Base-by-base conservation (phyloP, 53 echinoderm and acorn worm genomes). In the Pentamera pediparva region DNA sequence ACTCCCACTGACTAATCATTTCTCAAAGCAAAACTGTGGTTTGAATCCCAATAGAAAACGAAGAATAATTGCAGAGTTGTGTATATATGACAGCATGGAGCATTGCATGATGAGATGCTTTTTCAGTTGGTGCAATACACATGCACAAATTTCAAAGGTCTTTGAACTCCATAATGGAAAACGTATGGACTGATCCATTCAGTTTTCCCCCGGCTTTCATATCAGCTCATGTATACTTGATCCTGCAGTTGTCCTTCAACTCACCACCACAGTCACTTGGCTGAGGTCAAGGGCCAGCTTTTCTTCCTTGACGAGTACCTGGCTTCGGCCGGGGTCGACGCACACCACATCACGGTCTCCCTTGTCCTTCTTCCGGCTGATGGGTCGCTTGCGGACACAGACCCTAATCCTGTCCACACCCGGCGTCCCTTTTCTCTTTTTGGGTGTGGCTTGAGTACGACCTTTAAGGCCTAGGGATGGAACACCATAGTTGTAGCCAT, bases 251-350 rank as follows among this genome's bases (percentile, higher is more conserved):
- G 6, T 10, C 5, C 20, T 7, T 62, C 37, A 30, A 74, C 78
- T 87, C 77, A 95, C 95, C 88, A 87, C 83, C 86, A 90, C 87
- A 25, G 81, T 55, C 22, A 95, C 75, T 59, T 85, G 82, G 27
- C 87, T 90, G 38, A 95, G 78, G 74, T 95, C 90, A 39, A 95
- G 82, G 0, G 87, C 81, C 13, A 90, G 61, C 65, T 91, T 95
- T 12, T 76, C 65, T 59, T 95, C 95, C 40, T 91, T 90, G 15
- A 95, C 74, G 12, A 87, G 39, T 2, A 91, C 79, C 15, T 37
- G 75, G n/a, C 84, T 78, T 21, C 32, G 19, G 35, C 37, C 32
- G 3, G 17, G 31, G 39, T 85, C 90, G 7, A 69, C 77, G 29
- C 63, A 50, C 6, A 95, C 82, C 9, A 88, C 90, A 38, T 95